These are phyloP conservation scores for Ormyrus pomaceus DNA, from an alignment of 2,888 invertebrate genomes.

Conservation along the genomic window DNA sequence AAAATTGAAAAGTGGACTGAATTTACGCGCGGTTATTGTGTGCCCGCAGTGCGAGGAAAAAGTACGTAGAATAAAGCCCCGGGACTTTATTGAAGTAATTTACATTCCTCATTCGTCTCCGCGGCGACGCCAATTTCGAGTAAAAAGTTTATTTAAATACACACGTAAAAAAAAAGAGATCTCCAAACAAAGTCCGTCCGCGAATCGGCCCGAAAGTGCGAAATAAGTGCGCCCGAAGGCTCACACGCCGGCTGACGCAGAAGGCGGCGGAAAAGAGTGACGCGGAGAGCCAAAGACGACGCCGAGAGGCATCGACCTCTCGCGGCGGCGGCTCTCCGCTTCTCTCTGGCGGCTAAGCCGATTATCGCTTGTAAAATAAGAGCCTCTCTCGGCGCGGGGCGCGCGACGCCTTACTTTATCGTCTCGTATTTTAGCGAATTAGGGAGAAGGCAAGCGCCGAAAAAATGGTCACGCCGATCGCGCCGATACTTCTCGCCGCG, in stretches of 20 bases:
- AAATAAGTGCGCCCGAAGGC: too few relatives aligned
- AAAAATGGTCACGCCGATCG: too few relatives aligned
- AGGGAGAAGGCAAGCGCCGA: not conserved
- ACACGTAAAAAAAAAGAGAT: not conserved
- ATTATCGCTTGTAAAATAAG: slow-evolving; percentile 54
- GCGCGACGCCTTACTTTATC: slow-evolving; percentile 36
- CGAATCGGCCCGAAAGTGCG: not conserved
- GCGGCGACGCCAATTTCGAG: too few relatives aligned
- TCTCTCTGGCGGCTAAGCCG: slow-evolving; percentile 31
- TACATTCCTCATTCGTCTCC: too few relatives aligned
- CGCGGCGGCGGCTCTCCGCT: not conserved
- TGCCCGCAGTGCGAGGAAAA: not conserved
- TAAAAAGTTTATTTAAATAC: too few relatives aligned
- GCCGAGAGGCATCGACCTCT: slow-evolving; percentile 42
- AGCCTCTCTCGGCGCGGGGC: not conserved
- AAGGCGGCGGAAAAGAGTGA: too few relatives aligned
- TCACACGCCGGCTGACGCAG: too few relatives aligned
- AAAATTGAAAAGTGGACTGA: not conserved
- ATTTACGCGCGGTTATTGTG: not conserved
- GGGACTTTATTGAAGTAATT: too few relatives aligned
- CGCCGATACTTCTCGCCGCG: too few relatives aligned
- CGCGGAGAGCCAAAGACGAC: too few relatives aligned
- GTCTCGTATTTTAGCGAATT: slow-evolving; percentile 48
- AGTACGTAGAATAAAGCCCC: too few relatives aligned
- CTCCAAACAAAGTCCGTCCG: not conserved